A percentile compares a stretch with the other conserved stretches of the same genome.
These are phyloP conservation scores for Musca vetustissima DNA, from an alignment of 1,140 invertebrate genomes.

Conservation along the genomic window DNA sequence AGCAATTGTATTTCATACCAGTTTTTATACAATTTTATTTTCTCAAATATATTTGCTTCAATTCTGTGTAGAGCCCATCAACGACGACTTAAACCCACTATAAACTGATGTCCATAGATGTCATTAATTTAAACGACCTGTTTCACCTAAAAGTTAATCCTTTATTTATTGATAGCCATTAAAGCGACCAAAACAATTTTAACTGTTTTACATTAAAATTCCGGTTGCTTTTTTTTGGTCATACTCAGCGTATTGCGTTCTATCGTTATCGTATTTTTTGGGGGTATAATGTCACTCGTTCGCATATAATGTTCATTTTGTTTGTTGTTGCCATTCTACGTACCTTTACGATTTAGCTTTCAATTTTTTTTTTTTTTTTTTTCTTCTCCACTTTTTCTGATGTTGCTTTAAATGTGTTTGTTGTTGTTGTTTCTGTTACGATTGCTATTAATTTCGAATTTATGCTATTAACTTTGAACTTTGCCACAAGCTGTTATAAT, in stretches of 20 bases:
- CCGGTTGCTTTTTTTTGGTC: not conserved
- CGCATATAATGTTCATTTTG: not conserved
- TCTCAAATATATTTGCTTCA: too few relatives aligned
- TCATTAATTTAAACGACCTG: too few relatives aligned
- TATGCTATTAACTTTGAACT: constrained; percentile 29
- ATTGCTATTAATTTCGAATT: constrained; percentile 29
- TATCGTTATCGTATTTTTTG: not conserved
- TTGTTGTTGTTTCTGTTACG: not conserved
- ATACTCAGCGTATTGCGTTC: not conserved
- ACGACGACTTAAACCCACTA: too few relatives aligned
- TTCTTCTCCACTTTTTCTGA: too few relatives aligned
- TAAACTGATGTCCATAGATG: too few relatives aligned
- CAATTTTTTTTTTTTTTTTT: not conserved
- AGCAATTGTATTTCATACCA: too few relatives aligned
- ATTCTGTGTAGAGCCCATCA: too few relatives aligned
- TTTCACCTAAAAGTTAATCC: constrained; percentile 8
- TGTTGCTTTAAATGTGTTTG: too few relatives aligned
- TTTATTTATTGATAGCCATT: constrained; percentile 14
- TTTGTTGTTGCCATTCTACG: not conserved
- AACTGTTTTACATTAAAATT: constrained; percentile 4
- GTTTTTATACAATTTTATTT: too few relatives aligned
- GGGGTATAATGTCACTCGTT: not conserved
- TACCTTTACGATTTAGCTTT: not conserved
- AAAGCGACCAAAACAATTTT: not conserved
- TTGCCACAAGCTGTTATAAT: constrained; percentile 20